Evolutionary conservation across 1,140 invertebrate species (phyloP).

Genomic region (Bursaphelenchus mucronatus): DNA sequence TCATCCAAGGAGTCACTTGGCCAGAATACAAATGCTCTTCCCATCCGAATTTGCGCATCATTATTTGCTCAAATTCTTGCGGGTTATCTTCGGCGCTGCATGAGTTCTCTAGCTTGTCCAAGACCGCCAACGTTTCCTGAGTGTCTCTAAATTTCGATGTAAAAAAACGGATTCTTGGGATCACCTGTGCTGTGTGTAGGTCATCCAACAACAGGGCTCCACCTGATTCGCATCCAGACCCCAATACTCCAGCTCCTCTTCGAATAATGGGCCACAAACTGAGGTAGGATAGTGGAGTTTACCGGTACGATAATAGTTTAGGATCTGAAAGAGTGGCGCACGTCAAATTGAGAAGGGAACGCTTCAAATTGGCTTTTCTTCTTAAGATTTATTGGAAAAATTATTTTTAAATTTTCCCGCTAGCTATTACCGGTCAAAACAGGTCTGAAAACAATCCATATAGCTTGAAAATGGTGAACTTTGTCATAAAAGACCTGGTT

Average conservation of each 20-base stretch:
- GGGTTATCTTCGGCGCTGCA: conserved; percentile 69
- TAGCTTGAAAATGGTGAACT: too few relatives aligned
- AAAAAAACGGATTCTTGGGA: not conserved
- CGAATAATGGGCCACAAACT: conserved; percentile 83
- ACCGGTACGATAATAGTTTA: conserved; percentile 72
- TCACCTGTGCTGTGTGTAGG: conserved; percentile 67
- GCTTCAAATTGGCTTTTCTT: too few relatives aligned
- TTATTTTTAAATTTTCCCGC: too few relatives aligned
- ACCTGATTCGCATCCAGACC: conserved; percentile 85
- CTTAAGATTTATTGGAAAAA: too few relatives aligned
- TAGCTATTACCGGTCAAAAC: too few relatives aligned
- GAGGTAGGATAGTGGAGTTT: conserved; percentile 68
- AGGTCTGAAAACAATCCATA: too few relatives aligned
- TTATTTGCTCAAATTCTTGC: conserved; percentile 70
- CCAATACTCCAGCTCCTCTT: conserved; percentile 94
- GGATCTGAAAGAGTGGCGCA: conserved; percentile 81
- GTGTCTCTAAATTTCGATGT: conserved; percentile 62
- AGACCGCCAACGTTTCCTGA: conserved; percentile 76
- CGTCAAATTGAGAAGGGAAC: too few relatives aligned
- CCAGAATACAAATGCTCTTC: conserved; percentile 69
- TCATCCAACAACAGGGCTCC: conserved; percentile 96
- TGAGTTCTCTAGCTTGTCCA: conserved; percentile 68
- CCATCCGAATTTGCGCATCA: conserved; percentile 76
- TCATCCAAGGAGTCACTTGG: conserved; percentile 48
- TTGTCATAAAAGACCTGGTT: too few relatives aligned